Evolutionary conservation across 2,888 invertebrate species (phyloP), one percentile per base, ranked within the genome.

Genomic region (Meghimatium bilineatum): DNA sequence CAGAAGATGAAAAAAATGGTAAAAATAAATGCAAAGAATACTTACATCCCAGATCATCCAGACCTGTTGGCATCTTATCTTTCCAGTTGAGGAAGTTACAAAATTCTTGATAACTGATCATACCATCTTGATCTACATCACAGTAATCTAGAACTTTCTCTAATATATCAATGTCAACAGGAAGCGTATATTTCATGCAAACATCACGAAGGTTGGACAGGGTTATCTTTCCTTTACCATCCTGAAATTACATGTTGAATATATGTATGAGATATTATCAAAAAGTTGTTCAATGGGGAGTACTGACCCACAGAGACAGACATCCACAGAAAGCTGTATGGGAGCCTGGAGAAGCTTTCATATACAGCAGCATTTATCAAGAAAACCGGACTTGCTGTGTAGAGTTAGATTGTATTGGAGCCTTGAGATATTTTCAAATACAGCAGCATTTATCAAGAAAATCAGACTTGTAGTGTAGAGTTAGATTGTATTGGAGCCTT

Each of bases 61-160:
- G 84, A 29, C 92, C 93, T 77, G 90, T 89, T 14, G 91, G 91
- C 90, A 93, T 89, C 85, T 92, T 93, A 67, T 93, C 92, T 86
- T 92, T 93, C 92, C 92, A 93, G 90, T 93, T 93, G 36, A 93
- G 90, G 88, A 93, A 93, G 88, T 93, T 93, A 72, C 91, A 87
- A 87, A 93, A 93, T 87, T 93, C 92, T n/a, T 90, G 79, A 83
- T 93, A 93, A 88, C 92, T 89, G 71, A 93, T 93, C 81, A 85
- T 86, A 1, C 93, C 93, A 87, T 92, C 91, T 26, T 85, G 86
- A 87, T 93, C 90, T 0, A 84, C 85, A 86, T 93, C 93, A 88
- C 93, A 93, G 84, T 90, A 92, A 78, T 92, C 90, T 88, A 93
- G 88, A 52, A 93, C 87, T 78, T 91, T 91, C 80, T 89, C 91